Conservation (phyloP, 2,888 invertebrate genomes). For the Amiota communis region DNA sequence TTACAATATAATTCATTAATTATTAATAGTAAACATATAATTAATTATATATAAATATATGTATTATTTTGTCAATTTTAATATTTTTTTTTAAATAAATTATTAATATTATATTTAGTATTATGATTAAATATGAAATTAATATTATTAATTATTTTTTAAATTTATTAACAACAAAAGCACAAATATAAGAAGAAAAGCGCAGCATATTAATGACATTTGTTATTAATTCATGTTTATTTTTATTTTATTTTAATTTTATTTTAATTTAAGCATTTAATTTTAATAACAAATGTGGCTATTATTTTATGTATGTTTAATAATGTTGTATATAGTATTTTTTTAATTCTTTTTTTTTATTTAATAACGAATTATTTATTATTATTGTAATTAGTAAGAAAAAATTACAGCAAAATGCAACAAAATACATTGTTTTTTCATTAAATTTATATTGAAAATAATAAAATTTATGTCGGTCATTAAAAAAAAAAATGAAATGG, state of each 20-base stretch:
- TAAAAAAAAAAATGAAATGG: neutral
- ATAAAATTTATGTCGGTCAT: conserved; percentile 21
- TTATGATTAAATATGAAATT: neutral
- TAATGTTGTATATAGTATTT: neutral
- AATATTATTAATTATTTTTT: neutral
- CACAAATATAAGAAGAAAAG: neutral
- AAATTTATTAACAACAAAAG: conserved; percentile 40
- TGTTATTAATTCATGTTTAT: neutral
- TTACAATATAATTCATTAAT: too few relatives aligned
- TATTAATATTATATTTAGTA: neutral
- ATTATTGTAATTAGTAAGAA: neutral
- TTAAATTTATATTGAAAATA: neutral
- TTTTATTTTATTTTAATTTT: too few relatives aligned
- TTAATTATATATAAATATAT: too few relatives aligned
- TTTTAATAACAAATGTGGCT: conserved; percentile 3
- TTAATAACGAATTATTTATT: too few relatives aligned
- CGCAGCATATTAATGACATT: neutral
- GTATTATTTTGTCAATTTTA: too few relatives aligned
- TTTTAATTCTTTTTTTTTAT: neutral
- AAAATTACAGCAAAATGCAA: conserved; percentile 19
- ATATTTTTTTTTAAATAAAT: neutral
- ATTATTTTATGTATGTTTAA: neutral
- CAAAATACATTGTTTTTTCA: conserved; percentile 1
- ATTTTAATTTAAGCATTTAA: neutral
- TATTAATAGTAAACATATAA: too few relatives aligned